Evolutionary conservation across 2,888 invertebrate species (phyloP), one percentile per base, ranked within the genome.

Genomic region (Rutpela maculata): DNA sequence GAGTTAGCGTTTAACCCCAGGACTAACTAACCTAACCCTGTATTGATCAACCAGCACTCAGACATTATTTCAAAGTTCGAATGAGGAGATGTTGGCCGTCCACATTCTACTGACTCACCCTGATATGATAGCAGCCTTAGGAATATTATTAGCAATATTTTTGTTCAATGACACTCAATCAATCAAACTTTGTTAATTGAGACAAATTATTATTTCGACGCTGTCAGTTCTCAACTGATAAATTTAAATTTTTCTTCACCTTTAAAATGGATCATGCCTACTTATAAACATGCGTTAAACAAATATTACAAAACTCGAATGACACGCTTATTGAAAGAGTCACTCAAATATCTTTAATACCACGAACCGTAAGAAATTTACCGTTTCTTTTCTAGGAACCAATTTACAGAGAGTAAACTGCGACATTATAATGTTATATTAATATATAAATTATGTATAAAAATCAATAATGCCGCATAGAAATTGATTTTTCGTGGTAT

Each of bases 151-250:
- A 5, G 15, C n/a, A n/a, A 50, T 50, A 15, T 65, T n/a, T 59
- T 38, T n/a, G 5, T 43, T 65, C 19, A 65, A 43, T 65, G 65
- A 19, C 65, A 65, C 17, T 15, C 12, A 19, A 65, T 65, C 43
- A 65, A 65, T 43, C 38, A 38, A 43, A 65, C 22, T 38, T 65
- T 43, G 43, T 11, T 43, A 65, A 65, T 65, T 65, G 22, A 65
- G 65, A 65, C 38, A 65, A 65, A 65, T 65, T 65, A 22, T 38
- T 62, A 38, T 65, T 22, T 18, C 22, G n/a, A 65, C 43, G 19
- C 65, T 26, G 31, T 19, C 43, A 65, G 18, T 43, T 18, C 18
- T 19, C 9, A 43, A 22, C 19, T 50, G 50, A 50, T 65, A 26
- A 26, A 43, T 65, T 38, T 65, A 65, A 18, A 65, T 43, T 65